Evolutionary conservation across 1,140 invertebrate species (phyloP).

Genomic region (Cotesia glomerata): DNA sequence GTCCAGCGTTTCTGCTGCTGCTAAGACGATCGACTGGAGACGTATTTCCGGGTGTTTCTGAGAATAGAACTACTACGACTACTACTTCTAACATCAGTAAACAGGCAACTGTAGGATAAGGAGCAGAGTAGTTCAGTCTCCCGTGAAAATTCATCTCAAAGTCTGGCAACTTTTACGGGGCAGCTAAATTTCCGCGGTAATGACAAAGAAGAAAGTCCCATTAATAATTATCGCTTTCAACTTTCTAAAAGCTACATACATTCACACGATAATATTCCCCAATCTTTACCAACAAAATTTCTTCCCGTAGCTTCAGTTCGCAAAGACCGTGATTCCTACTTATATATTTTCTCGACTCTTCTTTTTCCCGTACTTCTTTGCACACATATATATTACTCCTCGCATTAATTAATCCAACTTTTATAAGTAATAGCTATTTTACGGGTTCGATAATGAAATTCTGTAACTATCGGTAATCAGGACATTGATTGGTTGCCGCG

Average conservation of each 20-base stretch:
- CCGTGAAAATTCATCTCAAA: constrained; percentile 12
- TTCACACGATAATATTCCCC: constrained; percentile 29
- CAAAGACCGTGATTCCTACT: not conserved
- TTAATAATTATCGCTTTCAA: constrained; percentile 40
- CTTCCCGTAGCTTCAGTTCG: not conserved
- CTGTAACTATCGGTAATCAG: constrained; percentile 55
- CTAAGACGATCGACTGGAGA: not conserved
- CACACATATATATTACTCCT: too few relatives aligned
- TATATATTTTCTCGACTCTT: not conserved
- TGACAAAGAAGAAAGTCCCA: constrained; percentile 31
- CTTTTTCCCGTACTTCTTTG: not conserved
- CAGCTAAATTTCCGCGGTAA: not conserved
- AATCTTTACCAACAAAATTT: not conserved
- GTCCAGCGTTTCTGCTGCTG: not conserved
- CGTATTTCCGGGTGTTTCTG: not conserved
- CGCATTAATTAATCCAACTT: constrained; percentile 36
- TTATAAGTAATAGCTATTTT: constrained; percentile 53
- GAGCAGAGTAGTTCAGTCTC: not conserved
- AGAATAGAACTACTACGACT: too few relatives aligned
- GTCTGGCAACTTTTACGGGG: too few relatives aligned
- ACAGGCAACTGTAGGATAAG: not conserved
- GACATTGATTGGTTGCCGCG: constrained; percentile 54
- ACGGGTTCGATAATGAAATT: constrained; percentile 58
- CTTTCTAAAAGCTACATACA: constrained; percentile 7
- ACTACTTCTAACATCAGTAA: not conserved